Conservation (phyloP, 2,797 vertebrate genomes). For the Parotocinclus haroldoi region DNA sequence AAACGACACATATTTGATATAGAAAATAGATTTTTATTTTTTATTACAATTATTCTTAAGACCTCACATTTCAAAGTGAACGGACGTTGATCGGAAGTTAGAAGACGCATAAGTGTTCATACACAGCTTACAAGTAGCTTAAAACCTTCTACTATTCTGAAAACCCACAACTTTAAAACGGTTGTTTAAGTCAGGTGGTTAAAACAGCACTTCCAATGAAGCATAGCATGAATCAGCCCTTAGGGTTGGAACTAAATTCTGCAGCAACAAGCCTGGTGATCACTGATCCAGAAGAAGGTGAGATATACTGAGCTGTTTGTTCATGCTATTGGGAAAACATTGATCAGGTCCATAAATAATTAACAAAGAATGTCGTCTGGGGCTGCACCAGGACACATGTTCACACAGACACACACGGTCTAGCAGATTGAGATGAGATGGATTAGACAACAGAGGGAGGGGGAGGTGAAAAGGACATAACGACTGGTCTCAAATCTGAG, state of each 20-base stretch:
- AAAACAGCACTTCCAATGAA: too few species aligned
- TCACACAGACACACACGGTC: conserved; percentile 27
- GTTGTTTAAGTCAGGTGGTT: too few species aligned
- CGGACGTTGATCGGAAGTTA: too few species aligned
- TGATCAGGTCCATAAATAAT: conserved; percentile 29
- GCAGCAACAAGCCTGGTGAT: neutral
- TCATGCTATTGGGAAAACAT: conserved; percentile 24
- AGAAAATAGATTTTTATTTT: too few species aligned
- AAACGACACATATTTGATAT: too few species aligned
- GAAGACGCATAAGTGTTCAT: too few species aligned
- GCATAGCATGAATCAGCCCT: too few species aligned
- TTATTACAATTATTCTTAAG: too few species aligned
- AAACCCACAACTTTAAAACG: too few species aligned
- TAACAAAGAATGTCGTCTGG: conserved; percentile 16
- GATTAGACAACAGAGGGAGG: conserved; percentile 37
- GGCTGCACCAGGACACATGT: conserved; percentile 5
- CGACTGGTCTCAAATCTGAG: neutral
- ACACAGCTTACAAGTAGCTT: too few species aligned
- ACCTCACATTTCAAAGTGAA: too few species aligned
- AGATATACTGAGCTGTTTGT: conserved; percentile 20
- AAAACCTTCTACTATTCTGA: too few species aligned
- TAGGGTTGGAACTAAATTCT: neutral
- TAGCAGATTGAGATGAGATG: conserved; percentile 31
- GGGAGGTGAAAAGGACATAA: conserved; percentile 7
- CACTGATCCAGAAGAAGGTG: conserved; percentile 8